phyloP scores from a whole-genome alignment of 2,797 vertebrate species.

The Pitangus sulphuratus region DNA sequence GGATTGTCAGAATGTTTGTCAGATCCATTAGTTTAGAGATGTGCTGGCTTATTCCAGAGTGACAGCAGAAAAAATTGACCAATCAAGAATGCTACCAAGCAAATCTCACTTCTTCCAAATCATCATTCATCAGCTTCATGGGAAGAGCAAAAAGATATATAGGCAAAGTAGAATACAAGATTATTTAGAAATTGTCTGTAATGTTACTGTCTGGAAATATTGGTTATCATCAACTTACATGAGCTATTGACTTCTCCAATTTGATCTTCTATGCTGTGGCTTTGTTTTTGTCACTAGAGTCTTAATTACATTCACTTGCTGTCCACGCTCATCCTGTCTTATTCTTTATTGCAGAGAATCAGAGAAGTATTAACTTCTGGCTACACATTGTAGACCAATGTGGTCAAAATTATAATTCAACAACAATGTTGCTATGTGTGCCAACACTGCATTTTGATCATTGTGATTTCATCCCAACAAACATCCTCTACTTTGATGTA shows the following conservation, averaged over 20 bases:
- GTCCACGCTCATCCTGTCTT: rapidly evolving
- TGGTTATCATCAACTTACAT: neutral
- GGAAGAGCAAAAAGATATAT: neutral
- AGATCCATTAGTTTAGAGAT: neutral
- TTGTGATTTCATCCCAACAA: neutral
- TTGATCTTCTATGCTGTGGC: neutral
- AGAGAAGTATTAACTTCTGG: neutral
- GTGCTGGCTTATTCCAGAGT: neutral
- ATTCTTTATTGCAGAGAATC: neutral
- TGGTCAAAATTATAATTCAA: neutral
- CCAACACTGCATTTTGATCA: neutral
- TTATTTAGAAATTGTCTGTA: neutral
- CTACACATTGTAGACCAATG: rapidly evolving
- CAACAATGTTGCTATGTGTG: neutral
- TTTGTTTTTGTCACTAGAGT: neutral
- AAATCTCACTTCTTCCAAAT: neutral
- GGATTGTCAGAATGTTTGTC: neutral
- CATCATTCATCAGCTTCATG: neutral
- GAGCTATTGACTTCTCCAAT: neutral
- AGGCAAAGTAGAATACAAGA: neutral
- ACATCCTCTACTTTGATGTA: neutral
- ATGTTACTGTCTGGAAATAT: neutral
- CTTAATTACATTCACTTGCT: neutral
- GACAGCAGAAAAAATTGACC: neutral
- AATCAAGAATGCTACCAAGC: neutral